Evolutionary conservation across 2,888 invertebrate genomes (phyloP).

Genomic region (Acanthacorydalis orientalis): DNA sequence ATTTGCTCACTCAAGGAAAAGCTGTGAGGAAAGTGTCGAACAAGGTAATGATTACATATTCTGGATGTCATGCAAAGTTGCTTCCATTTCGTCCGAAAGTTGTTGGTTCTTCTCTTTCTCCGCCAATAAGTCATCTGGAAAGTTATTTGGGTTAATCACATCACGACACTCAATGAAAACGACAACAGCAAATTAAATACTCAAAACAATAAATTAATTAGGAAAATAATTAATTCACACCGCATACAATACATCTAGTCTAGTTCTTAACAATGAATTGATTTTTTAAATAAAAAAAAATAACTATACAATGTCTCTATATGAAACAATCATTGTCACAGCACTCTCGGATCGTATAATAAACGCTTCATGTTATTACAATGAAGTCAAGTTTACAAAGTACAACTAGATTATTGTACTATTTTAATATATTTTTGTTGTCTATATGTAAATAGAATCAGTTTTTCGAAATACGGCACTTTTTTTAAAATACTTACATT

Average conservation of each 20-base stretch:
- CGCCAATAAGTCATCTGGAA: conserved; percentile 86
- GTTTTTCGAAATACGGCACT: neutral
- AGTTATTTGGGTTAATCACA: conserved; percentile 28
- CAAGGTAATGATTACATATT: conserved; percentile 64
- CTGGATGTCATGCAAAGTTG: conserved; percentile 97
- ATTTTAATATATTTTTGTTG: no score
- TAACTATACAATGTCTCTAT: no score
- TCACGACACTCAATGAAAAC: conserved; percentile 17
- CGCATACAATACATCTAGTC: neutral
- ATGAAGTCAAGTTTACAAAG: no score
- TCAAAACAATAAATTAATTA: conserved; percentile 10
- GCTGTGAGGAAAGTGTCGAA: conserved; percentile 8
- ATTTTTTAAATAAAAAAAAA: no score
- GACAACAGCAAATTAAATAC: conserved; percentile 12
- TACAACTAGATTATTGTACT: no score
- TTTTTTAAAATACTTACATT: no score
- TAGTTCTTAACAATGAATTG: neutral
- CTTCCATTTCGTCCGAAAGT: conserved; percentile 96
- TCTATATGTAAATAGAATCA: no score
- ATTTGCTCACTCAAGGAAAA: conserved; percentile 9
- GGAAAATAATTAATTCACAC: conserved; percentile 3
- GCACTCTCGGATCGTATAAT: no score
- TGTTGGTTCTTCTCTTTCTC: conserved; percentile 93
- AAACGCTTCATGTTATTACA: no score
- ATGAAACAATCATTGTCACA: no score